These are phyloP conservation scores for Phenganax marumi DNA, from an alignment of 92 coral and sea anemone species.

Conservation along the genomic window DNA sequence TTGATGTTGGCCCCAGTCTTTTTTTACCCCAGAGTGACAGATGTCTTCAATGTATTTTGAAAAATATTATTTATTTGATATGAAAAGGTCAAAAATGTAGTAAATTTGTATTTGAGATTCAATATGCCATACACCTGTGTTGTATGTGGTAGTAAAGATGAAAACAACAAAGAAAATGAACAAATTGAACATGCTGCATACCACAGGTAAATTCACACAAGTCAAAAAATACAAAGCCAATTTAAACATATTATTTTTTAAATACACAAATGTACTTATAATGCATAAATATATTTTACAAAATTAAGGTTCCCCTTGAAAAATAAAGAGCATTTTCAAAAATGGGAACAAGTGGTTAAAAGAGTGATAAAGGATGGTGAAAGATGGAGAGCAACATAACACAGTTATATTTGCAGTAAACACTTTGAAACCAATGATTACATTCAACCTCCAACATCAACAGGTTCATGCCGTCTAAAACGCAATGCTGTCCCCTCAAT, in stretches of 20 bases:
- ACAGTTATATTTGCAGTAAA: slow-evolving; percentile 15
- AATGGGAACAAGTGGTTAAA: slow-evolving; percentile 9
- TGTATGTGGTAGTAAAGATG: slow-evolving; percentile 1
- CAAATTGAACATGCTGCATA: not conserved
- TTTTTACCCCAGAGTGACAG: too few species aligned
- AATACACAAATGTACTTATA: too few species aligned
- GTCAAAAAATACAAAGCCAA: not conserved
- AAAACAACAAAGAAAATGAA: slow-evolving; percentile 8
- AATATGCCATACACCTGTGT: not conserved
- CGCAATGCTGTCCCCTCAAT: not conserved
- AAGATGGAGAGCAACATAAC: not conserved
- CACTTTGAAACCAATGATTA: slow-evolving; percentile 19
- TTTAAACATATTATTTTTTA: too few species aligned
- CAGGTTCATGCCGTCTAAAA: slow-evolving; percentile 13
- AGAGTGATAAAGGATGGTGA: not conserved
- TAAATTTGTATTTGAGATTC: too few species aligned
- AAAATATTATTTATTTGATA: too few species aligned
- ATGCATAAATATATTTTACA: too few species aligned
- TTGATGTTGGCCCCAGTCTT: too few species aligned
- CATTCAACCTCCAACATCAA: slow-evolving; percentile 10
- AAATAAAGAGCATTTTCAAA: not conserved
- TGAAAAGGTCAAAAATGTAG: too few species aligned
- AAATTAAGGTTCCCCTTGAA: slow-evolving; percentile 3
- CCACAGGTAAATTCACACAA: slow-evolving; percentile 16
- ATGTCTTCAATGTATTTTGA: too few species aligned